Base-by-base conservation (phyloP, 2,797 vertebrate species). In the Heliangelus exortis region DNA sequence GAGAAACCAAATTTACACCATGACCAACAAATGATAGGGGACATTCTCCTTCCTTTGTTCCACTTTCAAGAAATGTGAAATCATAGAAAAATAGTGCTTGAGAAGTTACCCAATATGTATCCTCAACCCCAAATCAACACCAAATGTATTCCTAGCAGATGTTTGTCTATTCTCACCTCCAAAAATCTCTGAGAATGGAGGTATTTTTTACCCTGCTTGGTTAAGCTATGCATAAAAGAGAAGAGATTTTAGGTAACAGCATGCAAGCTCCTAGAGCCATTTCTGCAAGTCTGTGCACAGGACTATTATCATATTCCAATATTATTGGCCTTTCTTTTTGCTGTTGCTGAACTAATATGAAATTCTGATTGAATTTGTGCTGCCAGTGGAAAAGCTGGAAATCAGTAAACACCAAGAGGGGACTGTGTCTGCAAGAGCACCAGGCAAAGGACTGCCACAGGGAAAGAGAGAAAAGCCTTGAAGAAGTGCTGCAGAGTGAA, bases 321-420 rank as follows among this genome's bases (percentile, higher is more conserved):
- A 51, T 76, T 76, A 69, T 10, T 85, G 61, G 67, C 67, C 89
- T 92, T 87, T 55, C 22, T 63, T 82, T 85, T 41, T 88, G 51
- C 86, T 84, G 10, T 57, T 94, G 84, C 89, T 93, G 74, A 88
- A 84, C 62, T 79, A 84, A 92, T 79, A 78, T 26, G 77, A 90
- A 96, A 94, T 93, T 93, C 81, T 86, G 91, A 94, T 69, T 94
- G 91, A 86, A 89, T 95, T 69, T 41, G 50, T 59, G 77, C 65
- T 90, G 88, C 90, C 57, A 50, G 73, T 84, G 89, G 84, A 81
- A 82, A 82, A 87, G 59, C 77, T 92, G 89, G 66, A 73, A 95
- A 81, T 90, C 75, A 65, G 86, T 69, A 75, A 90, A 89, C 50
- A 59, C 28, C 18, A 53, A 54, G 39, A 94, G 67, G 68, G 69